These are phyloP conservation scores for Castor canadensis DNA, from an alignment of 2,113 vertebrate genomes.

Conservation along the genomic window DNA sequence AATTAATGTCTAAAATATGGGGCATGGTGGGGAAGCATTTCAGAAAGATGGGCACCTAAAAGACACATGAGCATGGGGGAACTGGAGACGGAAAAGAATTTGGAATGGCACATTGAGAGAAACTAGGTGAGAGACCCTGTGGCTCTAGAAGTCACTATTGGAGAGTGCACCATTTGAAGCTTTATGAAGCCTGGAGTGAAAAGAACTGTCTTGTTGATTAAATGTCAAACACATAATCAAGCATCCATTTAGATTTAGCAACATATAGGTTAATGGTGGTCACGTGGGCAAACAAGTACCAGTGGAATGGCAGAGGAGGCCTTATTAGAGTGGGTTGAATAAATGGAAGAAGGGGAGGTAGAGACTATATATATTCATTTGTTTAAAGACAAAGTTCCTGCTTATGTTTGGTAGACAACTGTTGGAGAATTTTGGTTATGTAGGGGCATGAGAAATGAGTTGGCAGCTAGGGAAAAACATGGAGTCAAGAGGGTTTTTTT, in stretches of 20 bases:
- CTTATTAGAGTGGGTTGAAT: neutral
- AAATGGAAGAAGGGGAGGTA: neutral
- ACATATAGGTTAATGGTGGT: neutral
- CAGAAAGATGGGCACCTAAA: neutral
- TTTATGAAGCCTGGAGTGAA: neutral
- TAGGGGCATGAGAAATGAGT: neutral
- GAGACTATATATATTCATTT: neutral
- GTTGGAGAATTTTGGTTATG: neutral
- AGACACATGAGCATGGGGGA: neutral
- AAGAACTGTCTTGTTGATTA: neutral
- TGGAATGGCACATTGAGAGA: neutral
- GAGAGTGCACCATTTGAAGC: neutral
- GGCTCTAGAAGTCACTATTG: too few species aligned
- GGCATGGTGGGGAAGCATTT: neutral
- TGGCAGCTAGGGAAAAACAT: neutral
- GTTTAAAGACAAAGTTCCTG: constrained; percentile 13
- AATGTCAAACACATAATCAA: neutral
- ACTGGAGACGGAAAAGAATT: neutral
- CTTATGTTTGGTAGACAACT: neutral
- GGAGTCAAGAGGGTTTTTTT: neutral
- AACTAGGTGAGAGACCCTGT: neutral
- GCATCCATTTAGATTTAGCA: neutral
- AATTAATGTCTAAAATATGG: neutral
- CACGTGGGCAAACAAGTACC: neutral
- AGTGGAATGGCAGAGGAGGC: neutral